Base-by-base conservation (phyloP, 2,888 invertebrate genomes). In the Arge pagana region DNA sequence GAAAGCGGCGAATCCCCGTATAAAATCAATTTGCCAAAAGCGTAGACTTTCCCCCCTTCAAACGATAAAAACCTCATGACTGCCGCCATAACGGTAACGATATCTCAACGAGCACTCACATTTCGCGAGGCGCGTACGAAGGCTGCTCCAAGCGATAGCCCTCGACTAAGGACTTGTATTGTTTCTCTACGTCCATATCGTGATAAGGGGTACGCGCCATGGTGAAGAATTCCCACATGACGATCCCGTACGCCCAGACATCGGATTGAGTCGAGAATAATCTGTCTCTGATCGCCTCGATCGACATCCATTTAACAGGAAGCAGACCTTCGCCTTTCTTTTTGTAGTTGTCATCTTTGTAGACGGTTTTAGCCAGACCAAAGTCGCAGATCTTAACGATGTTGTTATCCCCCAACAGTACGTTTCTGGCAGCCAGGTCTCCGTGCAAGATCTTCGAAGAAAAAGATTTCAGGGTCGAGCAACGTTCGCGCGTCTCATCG, bases 361-460 rank as follows among this genome's bases (percentile, higher is more conserved):
- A 88, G 81, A 92, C 89, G 66, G 89, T 91, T 63, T 90, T 88
- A 0, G 94, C 92, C 54, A 95, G 79, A 7, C 95, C 95, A 77
- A 95, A 95, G 78, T 95, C 95, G 72, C 94, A 94, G 60, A 95
- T 94, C 77, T 95, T 95, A 0, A 95, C 92, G 3, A 95, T 81
- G 70, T 93, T 91, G 62, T 90, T 85, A 48, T 93, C 90, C 6
- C 91, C 88, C 31, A 95, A 74, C 5, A 95, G 77, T 31, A 95
- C 85, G 72, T 94, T 94, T 61, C 94, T 82, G 0, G 93, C 93
- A 2, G 94, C 94, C 60, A 90, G 79, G 76, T 90, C 90, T 10
- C 90, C 89, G 62, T 90, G 90, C 1, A 90, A 74, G 0, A 90
- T 86, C 85, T 85, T 67, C 18, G 78, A 71, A 28, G n/a, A 28